Evolutionary conservation across 2,797 vertebrate species (phyloP).

Genomic region (Eulemur coronatus): DNA sequence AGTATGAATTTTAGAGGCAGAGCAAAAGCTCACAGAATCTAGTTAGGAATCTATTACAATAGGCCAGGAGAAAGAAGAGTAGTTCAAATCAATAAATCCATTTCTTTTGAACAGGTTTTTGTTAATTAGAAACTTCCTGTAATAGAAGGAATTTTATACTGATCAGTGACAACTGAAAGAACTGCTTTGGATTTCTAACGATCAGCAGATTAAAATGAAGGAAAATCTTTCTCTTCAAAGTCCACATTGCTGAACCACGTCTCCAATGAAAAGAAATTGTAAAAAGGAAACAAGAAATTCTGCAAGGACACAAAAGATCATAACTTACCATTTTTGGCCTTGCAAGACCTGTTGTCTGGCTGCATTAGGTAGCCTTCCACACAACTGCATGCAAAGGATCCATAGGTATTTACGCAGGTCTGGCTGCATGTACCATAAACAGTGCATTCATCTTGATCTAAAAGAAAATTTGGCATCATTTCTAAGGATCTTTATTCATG

Average conservation of each 20-base stretch:
- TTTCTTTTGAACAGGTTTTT: constrained; percentile 11
- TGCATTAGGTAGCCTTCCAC: constrained; percentile 95
- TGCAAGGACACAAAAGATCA: background rate
- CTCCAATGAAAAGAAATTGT: background rate
- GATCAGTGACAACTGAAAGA: background rate
- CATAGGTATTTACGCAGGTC: constrained; percentile 93
- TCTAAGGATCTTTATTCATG: constrained; percentile 77
- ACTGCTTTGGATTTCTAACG: background rate
- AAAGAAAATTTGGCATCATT: constrained; percentile 81
- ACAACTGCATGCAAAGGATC: constrained; percentile 95
- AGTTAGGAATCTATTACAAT: background rate
- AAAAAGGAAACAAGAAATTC: background rate
- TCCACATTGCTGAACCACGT: background rate
- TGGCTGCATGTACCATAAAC: constrained; percentile 95
- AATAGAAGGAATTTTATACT: constrained; percentile 14
- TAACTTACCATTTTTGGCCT: constrained; percentile 94
- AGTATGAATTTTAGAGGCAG: background rate
- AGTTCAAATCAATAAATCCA: constrained; percentile 8
- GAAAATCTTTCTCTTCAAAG: background rate
- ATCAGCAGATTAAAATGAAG: background rate
- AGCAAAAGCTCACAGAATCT: background rate
- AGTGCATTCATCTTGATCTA: constrained; percentile 97
- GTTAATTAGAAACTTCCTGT: constrained; percentile 29
- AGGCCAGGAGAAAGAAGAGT: background rate
- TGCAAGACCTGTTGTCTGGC: constrained; percentile 94